Evolutionary conservation across 2,888 invertebrate species (phyloP).

Genomic region (Hypomecis punctinalis): DNA sequence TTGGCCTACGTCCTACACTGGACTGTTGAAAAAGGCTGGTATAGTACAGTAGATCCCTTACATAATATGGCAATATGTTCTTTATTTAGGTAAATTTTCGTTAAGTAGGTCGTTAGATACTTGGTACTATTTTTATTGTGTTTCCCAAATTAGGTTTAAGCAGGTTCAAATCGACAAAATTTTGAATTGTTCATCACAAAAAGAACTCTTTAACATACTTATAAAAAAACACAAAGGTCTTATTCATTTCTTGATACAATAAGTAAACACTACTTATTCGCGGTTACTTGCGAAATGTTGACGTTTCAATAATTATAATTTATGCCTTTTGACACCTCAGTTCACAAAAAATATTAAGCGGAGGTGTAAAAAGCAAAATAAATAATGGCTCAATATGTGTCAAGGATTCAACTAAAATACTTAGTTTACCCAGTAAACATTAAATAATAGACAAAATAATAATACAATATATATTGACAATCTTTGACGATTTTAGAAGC

Average conservation of each 20-base stretch:
- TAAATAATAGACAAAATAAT: no score
- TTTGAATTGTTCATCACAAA: no score
- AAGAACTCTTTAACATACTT: neutral
- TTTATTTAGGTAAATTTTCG: no score
- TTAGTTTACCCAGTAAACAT: neutral
- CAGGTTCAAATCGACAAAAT: no score
- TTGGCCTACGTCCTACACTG: no score
- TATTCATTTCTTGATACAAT: neutral
- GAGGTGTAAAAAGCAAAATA: conserved; percentile 44
- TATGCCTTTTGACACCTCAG: conserved; percentile 18
- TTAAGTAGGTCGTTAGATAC: no score
- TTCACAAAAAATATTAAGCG: conserved; percentile 4
- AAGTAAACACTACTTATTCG: neutral
- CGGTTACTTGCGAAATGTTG: neutral
- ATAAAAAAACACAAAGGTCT: neutral
- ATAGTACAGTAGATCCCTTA: neutral
- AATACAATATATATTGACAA: no score
- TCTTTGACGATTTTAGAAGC: no score
- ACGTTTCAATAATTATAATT: conserved; percentile 6
- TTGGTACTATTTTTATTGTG: no score
- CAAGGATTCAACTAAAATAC: conserved; percentile 38
- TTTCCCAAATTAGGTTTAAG: no score
- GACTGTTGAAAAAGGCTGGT: no score
- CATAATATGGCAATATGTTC: neutral
- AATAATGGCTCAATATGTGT: conserved; percentile 48